These are phyloP conservation scores for Drepanosiphum platanoidis DNA, from an alignment of 2,888 invertebrate species.

Conservation along the genomic window DNA sequence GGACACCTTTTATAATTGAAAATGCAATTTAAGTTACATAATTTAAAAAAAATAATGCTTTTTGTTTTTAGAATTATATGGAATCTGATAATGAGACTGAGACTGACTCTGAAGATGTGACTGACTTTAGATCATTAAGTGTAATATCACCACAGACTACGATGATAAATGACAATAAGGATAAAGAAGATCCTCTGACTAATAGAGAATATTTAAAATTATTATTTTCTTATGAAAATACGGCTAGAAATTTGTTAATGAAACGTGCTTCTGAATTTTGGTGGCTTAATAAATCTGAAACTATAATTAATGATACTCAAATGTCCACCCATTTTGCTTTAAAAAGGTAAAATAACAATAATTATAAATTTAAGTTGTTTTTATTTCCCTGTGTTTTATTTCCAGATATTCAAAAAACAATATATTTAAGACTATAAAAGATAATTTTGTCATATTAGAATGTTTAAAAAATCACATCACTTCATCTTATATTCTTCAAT, in stretches of 20 bases:
- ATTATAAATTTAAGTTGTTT: background rate
- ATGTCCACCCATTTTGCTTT: slow-evolving; percentile 24
- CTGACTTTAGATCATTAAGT: slow-evolving; percentile 16
- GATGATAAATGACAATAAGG: background rate
- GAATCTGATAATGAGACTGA: slow-evolving; percentile 35
- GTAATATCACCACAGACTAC: background rate
- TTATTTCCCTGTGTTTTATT: background rate
- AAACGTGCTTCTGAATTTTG: slow-evolving; percentile 27
- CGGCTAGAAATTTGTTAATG: slow-evolving; percentile 1
- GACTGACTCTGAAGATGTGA: slow-evolving; percentile 34
- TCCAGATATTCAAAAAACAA: slow-evolving; percentile 32
- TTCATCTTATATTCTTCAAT: slow-evolving; percentile 40
- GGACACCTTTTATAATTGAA: too few relatives aligned
- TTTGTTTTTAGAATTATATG: slow-evolving; percentile 24
- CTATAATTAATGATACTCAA: background rate
- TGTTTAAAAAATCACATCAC: slow-evolving; percentile 35
- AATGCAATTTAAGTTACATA: too few relatives aligned
- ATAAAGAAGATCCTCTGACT: background rate
- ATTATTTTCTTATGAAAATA: slow-evolving; percentile 42
- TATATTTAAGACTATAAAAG: slow-evolving; percentile 36
- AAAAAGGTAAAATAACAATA: slow-evolving; percentile 36
- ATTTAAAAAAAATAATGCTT: background rate
- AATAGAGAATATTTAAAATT: slow-evolving; percentile 50
- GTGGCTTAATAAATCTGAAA: slow-evolving; percentile 42
- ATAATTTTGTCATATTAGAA: slow-evolving; percentile 38